phyloP scores from a whole-genome alignment of 1,140 invertebrate species.

The Atta cephalotes region DNA sequence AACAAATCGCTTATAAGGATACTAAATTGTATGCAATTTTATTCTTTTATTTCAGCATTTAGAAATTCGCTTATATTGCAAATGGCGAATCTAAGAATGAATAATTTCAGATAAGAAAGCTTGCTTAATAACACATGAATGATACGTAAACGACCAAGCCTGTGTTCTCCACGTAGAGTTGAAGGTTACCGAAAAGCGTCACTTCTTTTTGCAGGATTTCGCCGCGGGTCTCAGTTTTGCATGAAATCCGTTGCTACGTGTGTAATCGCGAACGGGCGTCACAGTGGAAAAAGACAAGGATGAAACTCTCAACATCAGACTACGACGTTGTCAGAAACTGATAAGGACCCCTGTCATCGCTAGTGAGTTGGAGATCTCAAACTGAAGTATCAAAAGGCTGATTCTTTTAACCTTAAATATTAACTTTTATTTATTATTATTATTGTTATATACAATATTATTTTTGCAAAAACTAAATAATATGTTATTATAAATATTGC shows the following conservation, averaged over 20 bases:
- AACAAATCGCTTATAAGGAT: neutral
- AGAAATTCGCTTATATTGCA: conserved; percentile 74
- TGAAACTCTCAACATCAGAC: conserved; percentile 51
- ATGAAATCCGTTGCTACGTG: conserved; percentile 73
- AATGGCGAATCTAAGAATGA: conserved; percentile 75
- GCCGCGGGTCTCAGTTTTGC: conserved; percentile 70
- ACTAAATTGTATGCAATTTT: conserved; percentile 43
- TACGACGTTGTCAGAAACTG: conserved; percentile 25
- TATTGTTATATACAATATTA: neutral
- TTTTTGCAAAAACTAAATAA: neutral
- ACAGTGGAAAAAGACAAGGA: conserved; percentile 18
- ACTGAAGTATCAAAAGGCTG: neutral
- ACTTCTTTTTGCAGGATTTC: conserved; percentile 63
- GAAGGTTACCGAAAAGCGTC: neutral
- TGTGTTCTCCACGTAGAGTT: conserved; percentile 54
- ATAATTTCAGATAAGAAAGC: conserved; percentile 79
- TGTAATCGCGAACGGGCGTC: conserved; percentile 67
- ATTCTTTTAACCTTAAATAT: neutral
- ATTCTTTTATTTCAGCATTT: conserved; percentile 53
- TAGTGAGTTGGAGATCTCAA: neutral
- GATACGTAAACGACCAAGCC: conserved; percentile 48
- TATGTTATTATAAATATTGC: no score
- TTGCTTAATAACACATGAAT: conserved; percentile 69
- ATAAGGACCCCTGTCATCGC: conserved; percentile 19
- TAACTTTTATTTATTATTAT: neutral